phyloP scores from a whole-genome alignment of 2,797 vertebrate species.

The Chloroceryle inda region DNA sequence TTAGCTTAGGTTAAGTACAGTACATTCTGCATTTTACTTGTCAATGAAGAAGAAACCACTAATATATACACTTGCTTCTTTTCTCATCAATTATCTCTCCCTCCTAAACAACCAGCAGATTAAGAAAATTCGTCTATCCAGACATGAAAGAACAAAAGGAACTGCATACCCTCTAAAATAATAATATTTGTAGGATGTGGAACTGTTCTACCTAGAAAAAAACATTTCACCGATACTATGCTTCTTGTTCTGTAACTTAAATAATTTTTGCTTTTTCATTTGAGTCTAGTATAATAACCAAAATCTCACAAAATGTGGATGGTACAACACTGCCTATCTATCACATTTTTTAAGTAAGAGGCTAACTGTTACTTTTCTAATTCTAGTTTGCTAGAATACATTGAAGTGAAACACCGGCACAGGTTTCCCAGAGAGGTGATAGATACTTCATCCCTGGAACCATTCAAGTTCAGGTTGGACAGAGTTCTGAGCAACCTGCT shows the following conservation, averaged over 20 bases:
- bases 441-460: background rate
- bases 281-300: background rate
- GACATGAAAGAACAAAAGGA: background rate
- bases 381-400: background rate
- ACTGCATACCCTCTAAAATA: background rate
- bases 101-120: background rate
- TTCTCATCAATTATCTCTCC: background rate
- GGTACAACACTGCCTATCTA: background rate
- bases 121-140: background rate
- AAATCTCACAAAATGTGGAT: background rate
- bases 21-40: background rate
- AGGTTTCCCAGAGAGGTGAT: background rate
- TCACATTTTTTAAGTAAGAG: background rate
- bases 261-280: background rate
- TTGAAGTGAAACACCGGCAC: background rate
- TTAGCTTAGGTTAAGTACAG: background rate
- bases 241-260: background rate
- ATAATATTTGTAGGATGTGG: background rate
- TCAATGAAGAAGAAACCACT: background rate
- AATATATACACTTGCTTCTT: background rate
- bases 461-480: rapidly evolving
- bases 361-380: background rate
- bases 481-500: background rate
- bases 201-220: background rate
- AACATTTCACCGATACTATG: background rate